Percentiles rank a stretch among this genome's conserved stretches.
Evolutionary conservation across 2,797 vertebrate species (phyloP).

Genomic region (Chiloscyllium punctatum): DNA sequence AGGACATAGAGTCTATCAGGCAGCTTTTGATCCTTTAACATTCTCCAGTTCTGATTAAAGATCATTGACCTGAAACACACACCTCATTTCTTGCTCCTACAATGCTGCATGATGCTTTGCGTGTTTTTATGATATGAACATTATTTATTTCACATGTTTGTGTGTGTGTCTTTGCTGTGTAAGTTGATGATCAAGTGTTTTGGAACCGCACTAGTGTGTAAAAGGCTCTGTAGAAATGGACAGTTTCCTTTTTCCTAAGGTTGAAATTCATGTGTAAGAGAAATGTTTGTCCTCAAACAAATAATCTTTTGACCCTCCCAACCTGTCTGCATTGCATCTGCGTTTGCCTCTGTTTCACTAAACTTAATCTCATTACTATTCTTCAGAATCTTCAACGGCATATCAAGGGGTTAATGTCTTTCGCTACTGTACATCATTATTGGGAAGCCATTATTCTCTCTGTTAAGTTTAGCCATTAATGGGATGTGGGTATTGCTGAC

Average conservation of each 20-base stretch:
- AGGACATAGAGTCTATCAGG: no score
- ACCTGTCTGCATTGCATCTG: neutral
- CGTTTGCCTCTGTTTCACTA: neutral
- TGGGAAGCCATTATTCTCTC: neutral
- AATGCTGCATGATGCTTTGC: neutral
- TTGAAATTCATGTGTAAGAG: neutral
- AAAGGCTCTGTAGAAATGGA: neutral
- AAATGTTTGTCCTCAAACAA: neutral
- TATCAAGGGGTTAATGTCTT: neutral
- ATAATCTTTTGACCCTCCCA: no score
- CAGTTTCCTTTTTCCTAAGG: neutral
- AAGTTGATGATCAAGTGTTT: neutral
- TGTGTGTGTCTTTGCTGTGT: neutral
- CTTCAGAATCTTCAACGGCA: neutral
- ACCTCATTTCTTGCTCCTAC: neutral
- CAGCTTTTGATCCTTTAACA: neutral
- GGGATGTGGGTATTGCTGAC: no score
- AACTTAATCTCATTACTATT: neutral
- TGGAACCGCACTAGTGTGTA: neutral
- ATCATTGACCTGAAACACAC: no score
- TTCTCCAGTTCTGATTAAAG: neutral
- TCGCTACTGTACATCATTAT: neutral
- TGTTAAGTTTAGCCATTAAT: no score
- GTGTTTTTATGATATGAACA: neutral
- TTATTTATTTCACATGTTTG: neutral